Conservation (phyloP, 2,113 vertebrate genomes). For the Lepisosteus osseus region DNA sequence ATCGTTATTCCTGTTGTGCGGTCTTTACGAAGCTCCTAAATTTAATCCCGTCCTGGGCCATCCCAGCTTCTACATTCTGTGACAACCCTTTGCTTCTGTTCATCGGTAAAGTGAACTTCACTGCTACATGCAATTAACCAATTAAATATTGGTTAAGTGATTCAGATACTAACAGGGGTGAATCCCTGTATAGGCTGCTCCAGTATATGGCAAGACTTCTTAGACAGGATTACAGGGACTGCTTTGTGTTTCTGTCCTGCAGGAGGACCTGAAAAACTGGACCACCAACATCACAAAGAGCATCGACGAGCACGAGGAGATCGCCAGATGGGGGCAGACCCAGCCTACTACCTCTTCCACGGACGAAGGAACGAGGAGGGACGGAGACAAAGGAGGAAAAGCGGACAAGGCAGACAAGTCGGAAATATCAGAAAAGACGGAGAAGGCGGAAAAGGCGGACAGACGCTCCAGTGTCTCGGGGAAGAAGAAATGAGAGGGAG, state of each 20-base stretch:
- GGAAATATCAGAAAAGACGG: conserved; percentile 56
- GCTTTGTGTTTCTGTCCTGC: conserved; percentile 1
- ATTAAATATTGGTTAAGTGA: too few relatives aligned
- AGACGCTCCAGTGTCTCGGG: conserved; percentile 69
- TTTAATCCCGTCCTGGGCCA: too few relatives aligned
- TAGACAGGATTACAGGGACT: too few relatives aligned
- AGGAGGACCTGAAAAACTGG: conserved; percentile 89
- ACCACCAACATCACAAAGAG: conserved; percentile 67
- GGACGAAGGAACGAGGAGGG: conserved; percentile 82
- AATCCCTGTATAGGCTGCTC: too few relatives aligned
- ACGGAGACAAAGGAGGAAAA: conserved; percentile 69
- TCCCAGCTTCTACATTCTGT: too few relatives aligned
- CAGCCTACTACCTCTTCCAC: conserved; percentile 91
- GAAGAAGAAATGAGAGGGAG: conserved; percentile 71
- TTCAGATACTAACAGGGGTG: too few relatives aligned
- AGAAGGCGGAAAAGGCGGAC: conserved; percentile 57
- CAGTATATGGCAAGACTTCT: too few relatives aligned
- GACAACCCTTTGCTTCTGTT: too few relatives aligned
- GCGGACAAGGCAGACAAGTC: conserved; percentile 46
- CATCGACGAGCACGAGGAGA: conserved; percentile 79
- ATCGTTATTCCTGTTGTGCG: too few relatives aligned
- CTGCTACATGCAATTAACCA: too few relatives aligned
- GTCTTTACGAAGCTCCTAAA: too few relatives aligned
- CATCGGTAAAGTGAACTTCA: too few relatives aligned
- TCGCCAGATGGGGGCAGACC: conserved; percentile 78